Base-by-base conservation (phyloP, 2,113 vertebrate species). In the Reinhardtius hippoglossoides region DNA sequence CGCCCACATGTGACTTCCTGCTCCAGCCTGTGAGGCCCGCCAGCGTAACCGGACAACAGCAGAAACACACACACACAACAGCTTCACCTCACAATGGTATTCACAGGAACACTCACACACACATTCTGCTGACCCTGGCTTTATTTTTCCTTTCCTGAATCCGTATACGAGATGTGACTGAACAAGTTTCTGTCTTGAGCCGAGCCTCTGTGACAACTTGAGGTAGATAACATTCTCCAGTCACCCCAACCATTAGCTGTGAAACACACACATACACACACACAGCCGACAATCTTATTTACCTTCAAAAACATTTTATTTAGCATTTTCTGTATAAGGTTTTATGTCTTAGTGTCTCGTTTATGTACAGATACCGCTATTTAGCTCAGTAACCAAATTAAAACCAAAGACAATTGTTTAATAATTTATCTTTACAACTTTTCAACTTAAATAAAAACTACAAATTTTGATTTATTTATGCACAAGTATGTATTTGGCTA, bases 221-320 rank as follows among this genome's bases (percentile, higher is more conserved):
- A 93, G 90, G 91, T 92, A 92, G 91, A 89, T 89, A 71, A 80
- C 85, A 62, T 74, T 81, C 78, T 87, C 74, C 76, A 66, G 67
- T 81, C 79, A 78, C 76, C 65, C 76, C 67, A 64, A 75, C 66
- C 66, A 60, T 48, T 31, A 65, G 68, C 67, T 58, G 75, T 59
- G 71, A 61, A 79, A 79, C 73, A 13, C 40, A 42, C 12, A 40
- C 37, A 40, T 3, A 12, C 40, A 13, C 40, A 42, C 40, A 37
- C 56, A 55, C 73, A 44, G 57, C 58, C 58, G 46, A 60, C 24
- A 13, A 26, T 52, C 35, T 59, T 27, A 52, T 64, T 71, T 50
- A 35, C 58, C 58, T 71, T 26, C 5, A 31, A 6, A 31, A 31
- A 31, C 56, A 78, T 52, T 0, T 40, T 12, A 54, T 70, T 59